These are phyloP conservation scores for Seriola rivoliana DNA, from an alignment of 2,113 vertebrate genomes.

Conservation along the genomic window DNA sequence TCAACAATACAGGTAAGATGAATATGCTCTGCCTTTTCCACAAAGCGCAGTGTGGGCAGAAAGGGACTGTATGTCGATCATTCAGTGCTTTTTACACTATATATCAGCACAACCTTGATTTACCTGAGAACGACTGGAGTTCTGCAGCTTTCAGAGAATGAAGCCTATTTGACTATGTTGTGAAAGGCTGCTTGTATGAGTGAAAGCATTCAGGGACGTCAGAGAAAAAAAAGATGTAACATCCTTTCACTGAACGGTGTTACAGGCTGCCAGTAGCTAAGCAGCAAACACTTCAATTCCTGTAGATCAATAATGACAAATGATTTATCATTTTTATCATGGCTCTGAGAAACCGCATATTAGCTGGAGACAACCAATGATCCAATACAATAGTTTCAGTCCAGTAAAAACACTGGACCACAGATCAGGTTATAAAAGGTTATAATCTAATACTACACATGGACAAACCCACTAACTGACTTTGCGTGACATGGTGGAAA, in stretches of 20 bases:
- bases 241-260: slow-evolving; percentile 67
- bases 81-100: slow-evolving; percentile 55
- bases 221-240: slow-evolving; percentile 37
- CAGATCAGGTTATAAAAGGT: neutral
- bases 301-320: neutral
- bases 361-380: neutral
- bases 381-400: neutral
- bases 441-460: neutral
- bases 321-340: neutral
- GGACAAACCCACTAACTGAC: neutral
- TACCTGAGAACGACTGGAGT: slow-evolving; percentile 58
- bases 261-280: slow-evolving; percentile 59
- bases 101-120: slow-evolving; percentile 71
- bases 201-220: slow-evolving; percentile 75
- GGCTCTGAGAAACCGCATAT: neutral
- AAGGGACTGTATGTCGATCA: slow-evolving; percentile 37
- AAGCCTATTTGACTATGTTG: slow-evolving; percentile 35
- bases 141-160: slow-evolving; percentile 60
- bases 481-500: neutral
- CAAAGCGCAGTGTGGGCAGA: slow-evolving; percentile 49
- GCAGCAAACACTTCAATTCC: slow-evolving; percentile 44
- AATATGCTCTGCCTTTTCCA: slow-evolving; percentile 54
- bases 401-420: neutral
- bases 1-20: slow-evolving; percentile 56
- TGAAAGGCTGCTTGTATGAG: slow-evolving; percentile 59